A percentile compares a stretch with the other conserved stretches of the same genome.
Conservation (phyloP, 2,113 vertebrate species). For the Corythornis vintsioides region DNA sequence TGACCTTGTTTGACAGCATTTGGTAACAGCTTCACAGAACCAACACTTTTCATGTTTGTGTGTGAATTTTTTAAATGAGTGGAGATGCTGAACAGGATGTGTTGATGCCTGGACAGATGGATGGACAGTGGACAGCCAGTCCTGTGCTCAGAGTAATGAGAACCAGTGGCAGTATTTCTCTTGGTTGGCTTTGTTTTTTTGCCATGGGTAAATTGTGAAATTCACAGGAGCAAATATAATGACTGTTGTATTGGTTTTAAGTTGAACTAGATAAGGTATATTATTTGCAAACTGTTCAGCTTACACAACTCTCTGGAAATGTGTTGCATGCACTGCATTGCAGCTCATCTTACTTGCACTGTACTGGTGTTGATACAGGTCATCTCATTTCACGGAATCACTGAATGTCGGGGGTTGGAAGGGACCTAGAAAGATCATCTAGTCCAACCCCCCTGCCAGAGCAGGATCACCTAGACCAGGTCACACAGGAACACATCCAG, state of each 20-base stretch:
- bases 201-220: background rate
- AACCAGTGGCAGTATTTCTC: background rate
- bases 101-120: background rate
- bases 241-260: background rate
- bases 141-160: rapidly evolving
- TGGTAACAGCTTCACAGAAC: background rate
- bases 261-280: background rate
- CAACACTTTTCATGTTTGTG: background rate
- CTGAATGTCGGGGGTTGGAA: too few relatives aligned
- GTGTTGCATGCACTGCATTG: background rate
- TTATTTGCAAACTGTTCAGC: background rate
- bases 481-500: too few relatives aligned
- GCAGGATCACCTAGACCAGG: too few relatives aligned
- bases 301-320: background rate
- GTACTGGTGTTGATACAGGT: background rate
- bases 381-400: background rate
- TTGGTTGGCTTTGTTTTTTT: background rate
- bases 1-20: background rate
- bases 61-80: background rate
- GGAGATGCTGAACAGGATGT: background rate
- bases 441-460: too few relatives aligned
- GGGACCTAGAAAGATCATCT: too few relatives aligned
- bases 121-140: background rate
- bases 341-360: background rate
- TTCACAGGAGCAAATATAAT: background rate